Percentiles rank a stretch among this genome's conserved stretches.
These are phyloP conservation scores for Cebus imitator DNA, from an alignment of 2,113 vertebrate species.

Conservation along the genomic window DNA sequence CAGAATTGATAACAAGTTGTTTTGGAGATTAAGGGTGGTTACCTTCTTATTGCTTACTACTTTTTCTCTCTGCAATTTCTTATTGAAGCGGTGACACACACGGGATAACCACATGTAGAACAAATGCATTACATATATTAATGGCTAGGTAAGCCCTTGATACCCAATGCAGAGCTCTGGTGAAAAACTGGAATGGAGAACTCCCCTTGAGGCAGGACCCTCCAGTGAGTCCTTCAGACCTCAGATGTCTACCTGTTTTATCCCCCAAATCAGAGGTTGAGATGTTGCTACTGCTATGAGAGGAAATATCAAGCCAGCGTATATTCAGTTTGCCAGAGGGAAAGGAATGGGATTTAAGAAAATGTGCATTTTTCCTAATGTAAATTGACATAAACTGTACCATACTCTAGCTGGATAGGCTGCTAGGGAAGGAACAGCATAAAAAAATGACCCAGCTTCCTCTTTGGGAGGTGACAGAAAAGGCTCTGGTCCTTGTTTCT, in stretches of 20 bases:
- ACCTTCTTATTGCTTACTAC: not conserved
- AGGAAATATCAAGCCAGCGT: not conserved
- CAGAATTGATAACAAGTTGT: not conserved
- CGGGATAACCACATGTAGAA: not conserved
- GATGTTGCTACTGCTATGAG: not conserved
- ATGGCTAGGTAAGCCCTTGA: not conserved
- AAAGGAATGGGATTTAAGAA: not conserved
- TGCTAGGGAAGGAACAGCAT: not conserved
- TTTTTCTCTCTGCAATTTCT: not conserved
- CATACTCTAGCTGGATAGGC: not conserved
- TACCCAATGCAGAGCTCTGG: not conserved
- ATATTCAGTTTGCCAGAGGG: not conserved
- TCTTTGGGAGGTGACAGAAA: not conserved
- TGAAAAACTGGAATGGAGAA: not conserved
- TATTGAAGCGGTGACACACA: not conserved
- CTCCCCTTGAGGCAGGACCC: not conserved
- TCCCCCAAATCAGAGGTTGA: not conserved
- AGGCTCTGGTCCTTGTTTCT: not conserved
- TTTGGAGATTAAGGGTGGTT: not conserved
- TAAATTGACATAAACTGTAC: not conserved
- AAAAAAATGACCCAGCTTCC: not conserved
- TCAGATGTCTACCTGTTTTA: not conserved
- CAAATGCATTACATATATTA: not conserved
- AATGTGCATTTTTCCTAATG: not conserved
- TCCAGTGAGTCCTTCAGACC: not conserved